Evolutionary conservation across 2,797 vertebrate genomes (phyloP), one percentile per base, ranked within the genome.

Genomic region (Gymnoscopelus braueri): DNA sequence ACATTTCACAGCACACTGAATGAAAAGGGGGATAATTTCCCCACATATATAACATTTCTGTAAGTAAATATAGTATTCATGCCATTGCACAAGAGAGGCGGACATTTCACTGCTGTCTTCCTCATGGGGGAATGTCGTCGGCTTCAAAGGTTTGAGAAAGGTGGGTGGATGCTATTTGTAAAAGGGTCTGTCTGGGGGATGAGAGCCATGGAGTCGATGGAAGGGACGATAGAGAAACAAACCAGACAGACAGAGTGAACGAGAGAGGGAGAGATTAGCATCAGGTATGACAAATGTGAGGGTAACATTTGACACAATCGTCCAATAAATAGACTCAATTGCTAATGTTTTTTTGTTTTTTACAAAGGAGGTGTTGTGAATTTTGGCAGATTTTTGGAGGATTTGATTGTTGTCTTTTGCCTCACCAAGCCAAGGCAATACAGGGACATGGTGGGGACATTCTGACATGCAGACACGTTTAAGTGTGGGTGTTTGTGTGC

Each of bases 331-430:
- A 73, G 71, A 76, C 49, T 19, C 15, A 19, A 67, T 79, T 66
- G 29, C 76, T 67, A 75, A 72, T 71, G 78, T 71, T 81, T 72
- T 74, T 60, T 65, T n/a, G 19, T 47, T 14, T 63, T 71, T 51
- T 51, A 55, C 13, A 71, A 0, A 50, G 8, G 19, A 74, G 68
- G 44, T 32, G 58, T 24, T 69, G 48, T 24, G 56, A 60, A 64
- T 13, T 29, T 58, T 68, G 14, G 63, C 55, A 69, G 68, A 51
- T 74, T 0, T 0, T 76, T 24, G 24, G 1, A 67, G 35, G 67
- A 75, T 72, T 71, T 75, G 68, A 65, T 63, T 29, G 47, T 12
- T 35, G 11, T 80, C 67, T 10, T 39, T 50, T 72, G 67, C 67
- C 12, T 19, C n/a, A 55, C 3, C 13, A 9, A 4, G 26, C 55